Percentiles rank a stretch among this genome's conserved stretches.
These are phyloP conservation scores for Pyrgilauda ruficollis DNA, from an alignment of 2,113 vertebrate genomes.

Conservation along the genomic window DNA sequence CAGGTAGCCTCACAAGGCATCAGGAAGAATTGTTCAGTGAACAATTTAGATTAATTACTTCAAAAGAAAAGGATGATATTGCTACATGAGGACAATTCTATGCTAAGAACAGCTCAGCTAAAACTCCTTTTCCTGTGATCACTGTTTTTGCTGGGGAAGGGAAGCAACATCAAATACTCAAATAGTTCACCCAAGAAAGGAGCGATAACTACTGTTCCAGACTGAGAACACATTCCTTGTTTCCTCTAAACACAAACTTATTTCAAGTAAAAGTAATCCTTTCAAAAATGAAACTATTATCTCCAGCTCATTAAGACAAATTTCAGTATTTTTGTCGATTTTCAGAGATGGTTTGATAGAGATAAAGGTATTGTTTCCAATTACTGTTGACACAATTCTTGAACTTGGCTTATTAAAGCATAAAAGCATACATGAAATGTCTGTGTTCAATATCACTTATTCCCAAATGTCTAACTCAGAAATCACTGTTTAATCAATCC, in stretches of 20 bases:
- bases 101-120: neutral
- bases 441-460: neutral
- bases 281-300: neutral
- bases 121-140: neutral
- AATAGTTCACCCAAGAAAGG: neutral
- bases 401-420: neutral
- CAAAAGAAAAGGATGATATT: neutral
- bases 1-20: neutral
- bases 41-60: neutral
- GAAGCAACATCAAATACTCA: neutral
- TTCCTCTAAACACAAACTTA: neutral
- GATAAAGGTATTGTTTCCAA: neutral
- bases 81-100: neutral
- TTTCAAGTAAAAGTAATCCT: neutral
- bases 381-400: neutral
- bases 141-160: neutral
- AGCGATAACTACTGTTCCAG: fast-evolving
- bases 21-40: neutral
- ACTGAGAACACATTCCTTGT: neutral
- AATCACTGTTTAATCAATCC: slow-evolving; percentile 34
- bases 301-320: neutral
- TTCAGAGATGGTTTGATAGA: neutral
- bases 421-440: neutral
- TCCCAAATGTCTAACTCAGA: neutral
- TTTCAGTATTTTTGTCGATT: neutral